Conservation (phyloP, 2,888 invertebrate genomes). For the Hedychridium roseum region DNA sequence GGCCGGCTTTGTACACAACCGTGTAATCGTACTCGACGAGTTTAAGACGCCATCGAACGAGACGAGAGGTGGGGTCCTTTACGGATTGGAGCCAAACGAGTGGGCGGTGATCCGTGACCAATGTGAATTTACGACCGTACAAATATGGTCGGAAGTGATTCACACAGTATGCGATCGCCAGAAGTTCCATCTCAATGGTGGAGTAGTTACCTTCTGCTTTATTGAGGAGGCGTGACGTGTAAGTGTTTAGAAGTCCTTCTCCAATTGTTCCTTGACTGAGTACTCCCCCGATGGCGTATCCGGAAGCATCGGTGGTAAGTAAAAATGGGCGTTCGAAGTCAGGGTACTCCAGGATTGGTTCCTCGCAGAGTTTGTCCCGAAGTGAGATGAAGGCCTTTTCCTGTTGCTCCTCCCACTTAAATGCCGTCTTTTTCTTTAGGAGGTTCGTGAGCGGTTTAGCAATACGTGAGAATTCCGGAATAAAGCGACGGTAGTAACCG, state of each 20-base stretch:
- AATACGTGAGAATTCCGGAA: too few relatives aligned
- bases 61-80: neutral
- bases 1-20: too few relatives aligned
- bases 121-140: neutral
- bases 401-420: neutral
- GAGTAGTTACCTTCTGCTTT: conserved; percentile 1
- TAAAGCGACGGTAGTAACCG: too few relatives aligned
- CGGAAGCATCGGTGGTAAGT: conserved; percentile 3
- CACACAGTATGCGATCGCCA: neutral
- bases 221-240: neutral
- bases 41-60: neutral
- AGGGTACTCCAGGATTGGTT: conserved; percentile 2
- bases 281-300: neutral
- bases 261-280: conserved; percentile 10
- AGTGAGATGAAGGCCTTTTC: neutral
- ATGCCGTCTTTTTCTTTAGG: neutral
- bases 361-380: neutral
- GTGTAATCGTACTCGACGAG: conserved; percentile 1
- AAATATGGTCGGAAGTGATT: neutral
- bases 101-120: too few relatives aligned
- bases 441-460: too few relatives aligned
- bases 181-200: neutral
- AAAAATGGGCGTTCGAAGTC: neutral
- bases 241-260: neutral
- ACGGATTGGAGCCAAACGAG: neutral